phyloP scores from a whole-genome alignment of 1,140 invertebrate species.

The Pomacea maculata region DNA sequence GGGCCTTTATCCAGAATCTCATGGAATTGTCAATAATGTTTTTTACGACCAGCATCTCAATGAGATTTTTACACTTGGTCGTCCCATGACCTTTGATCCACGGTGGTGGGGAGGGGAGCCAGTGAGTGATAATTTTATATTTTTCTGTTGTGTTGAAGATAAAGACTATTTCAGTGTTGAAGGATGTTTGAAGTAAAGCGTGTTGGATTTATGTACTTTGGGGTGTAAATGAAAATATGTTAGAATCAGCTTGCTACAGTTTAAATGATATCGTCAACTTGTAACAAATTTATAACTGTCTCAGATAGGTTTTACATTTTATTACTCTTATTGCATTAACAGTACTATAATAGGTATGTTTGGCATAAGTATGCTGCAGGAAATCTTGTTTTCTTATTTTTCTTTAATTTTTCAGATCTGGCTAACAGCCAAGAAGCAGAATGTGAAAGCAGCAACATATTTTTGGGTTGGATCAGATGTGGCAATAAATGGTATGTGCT shows the following conservation, averaged over 20 bases:
- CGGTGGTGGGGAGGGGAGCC: conserved; percentile 62
- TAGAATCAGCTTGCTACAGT: no score
- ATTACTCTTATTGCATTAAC: not conserved
- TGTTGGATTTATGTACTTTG: no score
- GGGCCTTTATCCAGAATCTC: conserved; percentile 74
- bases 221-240: no score
- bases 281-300: not conserved
- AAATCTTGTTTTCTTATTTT: not conserved
- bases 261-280: no score
- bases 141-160: no score
- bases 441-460: conserved; percentile 40
- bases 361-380: not conserved
- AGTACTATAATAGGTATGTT: not conserved
- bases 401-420: not conserved
- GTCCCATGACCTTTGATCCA: conserved; percentile 52
- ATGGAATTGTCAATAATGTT: conserved; percentile 74
- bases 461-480: conserved; percentile 55
- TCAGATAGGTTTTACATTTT: not conserved
- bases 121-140: conserved; percentile 33
- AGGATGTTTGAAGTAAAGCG: not conserved
- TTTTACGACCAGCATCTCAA: conserved; percentile 71
- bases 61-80: conserved; percentile 40
- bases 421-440: conserved; percentile 55
- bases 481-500: conserved; percentile 42
- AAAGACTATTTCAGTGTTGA: not conserved